phyloP scores from a whole-genome alignment of 2,113 vertebrate species.

The Hoplias malabaricus region DNA sequence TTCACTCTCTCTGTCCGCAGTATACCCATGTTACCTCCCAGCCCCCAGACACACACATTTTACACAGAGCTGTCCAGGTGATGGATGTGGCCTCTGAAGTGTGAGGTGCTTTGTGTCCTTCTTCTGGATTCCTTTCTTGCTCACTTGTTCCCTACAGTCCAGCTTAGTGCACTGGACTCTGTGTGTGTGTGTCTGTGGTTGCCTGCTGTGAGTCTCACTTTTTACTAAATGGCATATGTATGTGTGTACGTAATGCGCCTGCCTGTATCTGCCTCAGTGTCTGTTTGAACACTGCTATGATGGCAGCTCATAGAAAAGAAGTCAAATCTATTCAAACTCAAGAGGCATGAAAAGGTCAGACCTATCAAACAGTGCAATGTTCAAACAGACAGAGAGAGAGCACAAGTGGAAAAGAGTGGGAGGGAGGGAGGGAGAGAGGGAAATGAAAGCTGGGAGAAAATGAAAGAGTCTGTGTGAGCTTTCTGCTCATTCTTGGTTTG shows the following conservation, averaged over 20 bases:
- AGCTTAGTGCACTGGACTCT: constrained; percentile 6
- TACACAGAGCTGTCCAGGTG: constrained; percentile 12
- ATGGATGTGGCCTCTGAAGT: constrained; percentile 16
- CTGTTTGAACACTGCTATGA: constrained; percentile 40
- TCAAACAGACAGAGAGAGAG: constrained; percentile 23
- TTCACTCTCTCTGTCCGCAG: background rate
- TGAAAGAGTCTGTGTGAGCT: background rate
- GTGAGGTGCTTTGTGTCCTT: constrained; percentile 22
- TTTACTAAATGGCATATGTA: constrained; percentile 17
- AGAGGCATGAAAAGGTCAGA: constrained; percentile 47
- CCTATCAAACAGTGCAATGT: constrained; percentile 38
- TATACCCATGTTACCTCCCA: background rate
- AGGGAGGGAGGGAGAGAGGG: background rate
- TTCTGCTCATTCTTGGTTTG: background rate
- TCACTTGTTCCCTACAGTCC: constrained; percentile 15
- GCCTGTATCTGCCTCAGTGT: constrained; percentile 26
- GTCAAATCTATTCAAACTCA: constrained; percentile 48
- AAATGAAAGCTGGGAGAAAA: constrained; percentile 26
- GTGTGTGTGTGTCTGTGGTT: constrained; percentile 1
- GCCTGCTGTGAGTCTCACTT: background rate
- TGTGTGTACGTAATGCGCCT: background rate
- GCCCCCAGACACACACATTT: constrained; percentile 1
- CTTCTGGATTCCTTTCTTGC: constrained; percentile 16
- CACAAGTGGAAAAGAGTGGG: background rate
- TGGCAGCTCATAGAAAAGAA: constrained; percentile 36